Evolutionary conservation across 2,888 invertebrate genomes (phyloP), one percentile per base, ranked within the genome.

Genomic region (Hyposoter didymator): DNA sequence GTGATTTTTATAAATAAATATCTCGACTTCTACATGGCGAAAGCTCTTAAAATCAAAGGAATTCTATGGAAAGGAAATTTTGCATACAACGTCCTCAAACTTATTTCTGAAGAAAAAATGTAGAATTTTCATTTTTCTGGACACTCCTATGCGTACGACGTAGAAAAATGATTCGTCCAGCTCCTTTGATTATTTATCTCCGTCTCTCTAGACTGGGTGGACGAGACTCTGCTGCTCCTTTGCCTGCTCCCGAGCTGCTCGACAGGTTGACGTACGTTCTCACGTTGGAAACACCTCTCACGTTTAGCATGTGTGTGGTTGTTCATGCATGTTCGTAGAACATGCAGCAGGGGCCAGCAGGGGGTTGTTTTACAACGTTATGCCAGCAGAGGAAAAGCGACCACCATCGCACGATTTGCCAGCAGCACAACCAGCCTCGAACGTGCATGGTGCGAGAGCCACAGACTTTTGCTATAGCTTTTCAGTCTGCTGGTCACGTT

Each of bases 401-500:
- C 64, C 78, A 62, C 59, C 70, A 55, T 62, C 64, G 35, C 4
- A 67, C 67, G 67, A 52, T 67, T 67, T 55, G 39, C 73, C 78
- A 83, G 66, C 59, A 64, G 69, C 72, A 64, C 32, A 70, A 66
- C 82, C 55, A 62, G 52, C 49, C 14, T 14, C 55, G 70, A 76
- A 62, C 78, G 67, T 52, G 35, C 35, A 35, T 35, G 59, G 59
- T 10, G 62, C 17, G 39, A 28, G 17, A 32, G 32, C 72, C 49
- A 39, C 76, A 73, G 79, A 73, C 79, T 80, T 64, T 64, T 59
- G 72, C 70, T 55, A 55, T 28, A 74, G 66, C 81, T 79, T 76
- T 62, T 87, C 75, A 78, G 83, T 89, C 91, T 73, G 82, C 91
- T 73, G 82, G 84, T 88, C 93, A 93, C 92, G 93, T 93, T 91